Evolutionary conservation across 2,113 vertebrate species (phyloP).

Genomic region (Mobula hypostoma): DNA sequence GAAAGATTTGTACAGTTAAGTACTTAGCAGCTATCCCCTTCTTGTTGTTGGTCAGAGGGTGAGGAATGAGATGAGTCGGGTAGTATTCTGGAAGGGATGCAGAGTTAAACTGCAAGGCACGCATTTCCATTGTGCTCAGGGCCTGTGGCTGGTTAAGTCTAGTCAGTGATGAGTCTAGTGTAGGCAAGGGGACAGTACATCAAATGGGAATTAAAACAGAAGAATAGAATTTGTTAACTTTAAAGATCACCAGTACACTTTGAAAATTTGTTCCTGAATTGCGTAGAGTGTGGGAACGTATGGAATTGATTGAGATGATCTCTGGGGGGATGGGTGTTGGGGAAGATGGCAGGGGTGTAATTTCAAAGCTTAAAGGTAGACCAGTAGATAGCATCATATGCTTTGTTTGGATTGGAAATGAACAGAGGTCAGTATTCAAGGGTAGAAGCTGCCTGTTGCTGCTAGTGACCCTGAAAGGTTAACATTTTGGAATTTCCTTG

Average conservation of each 20-base stretch:
- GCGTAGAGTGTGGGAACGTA: too few species aligned
- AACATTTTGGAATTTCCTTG: conserved; percentile 65
- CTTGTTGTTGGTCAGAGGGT: not conserved
- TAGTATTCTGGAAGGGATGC: too few species aligned
- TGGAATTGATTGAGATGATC: conserved; percentile 48
- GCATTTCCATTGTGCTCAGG: not conserved
- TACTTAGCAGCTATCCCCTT: not conserved
- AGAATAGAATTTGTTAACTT: not conserved
- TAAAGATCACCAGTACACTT: not conserved
- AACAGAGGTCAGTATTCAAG: conserved; percentile 57
- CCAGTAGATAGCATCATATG: conserved; percentile 57
- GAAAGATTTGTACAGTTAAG: not conserved
- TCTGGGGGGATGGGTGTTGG: conserved; percentile 17
- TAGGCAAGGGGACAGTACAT: not conserved
- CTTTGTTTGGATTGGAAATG: conserved; percentile 63
- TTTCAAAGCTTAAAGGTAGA: conserved; percentile 49
- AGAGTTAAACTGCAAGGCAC: not conserved
- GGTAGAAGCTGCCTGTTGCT: conserved; percentile 55
- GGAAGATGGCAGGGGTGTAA: conserved; percentile 34
- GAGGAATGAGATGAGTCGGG: too few species aligned
- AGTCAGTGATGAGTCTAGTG: too few species aligned
- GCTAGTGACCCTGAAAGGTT: conserved; percentile 63
- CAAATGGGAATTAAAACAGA: not conserved
- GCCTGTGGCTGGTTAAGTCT: not conserved
- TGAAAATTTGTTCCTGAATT: too few species aligned